Evolutionary conservation across 30 jellyfish, hydroid and myxozoan genomes (phyloP).

Genomic region (Hydra vulgaris): DNA sequence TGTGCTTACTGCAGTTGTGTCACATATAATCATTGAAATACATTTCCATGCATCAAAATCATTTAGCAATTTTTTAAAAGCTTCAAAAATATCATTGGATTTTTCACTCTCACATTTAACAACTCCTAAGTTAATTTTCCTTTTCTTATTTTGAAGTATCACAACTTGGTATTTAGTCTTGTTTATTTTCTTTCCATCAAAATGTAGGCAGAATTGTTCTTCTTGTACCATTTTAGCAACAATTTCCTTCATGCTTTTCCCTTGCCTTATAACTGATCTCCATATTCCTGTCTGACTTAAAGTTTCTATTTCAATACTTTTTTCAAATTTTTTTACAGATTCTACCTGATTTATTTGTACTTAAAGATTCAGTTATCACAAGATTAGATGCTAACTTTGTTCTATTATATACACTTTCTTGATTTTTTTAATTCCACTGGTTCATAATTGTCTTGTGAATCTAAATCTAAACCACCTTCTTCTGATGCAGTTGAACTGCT

Average conservation of each 20-base stretch:
- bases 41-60: not conserved
- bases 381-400: not conserved
- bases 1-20: not conserved
- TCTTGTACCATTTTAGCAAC: not conserved
- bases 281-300: not conserved
- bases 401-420: not conserved
- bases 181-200: not conserved
- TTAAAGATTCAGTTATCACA: not conserved
- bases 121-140: not conserved
- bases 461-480: not conserved
- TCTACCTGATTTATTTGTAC: not conserved
- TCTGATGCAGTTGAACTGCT: not conserved
- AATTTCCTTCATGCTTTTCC: not conserved
- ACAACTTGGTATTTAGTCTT: not conserved
- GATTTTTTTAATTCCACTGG: not conserved
- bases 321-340: not conserved
- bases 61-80: not conserved
- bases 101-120: not conserved
- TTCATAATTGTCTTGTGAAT: not conserved
- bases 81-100: not conserved
- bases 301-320: not conserved
- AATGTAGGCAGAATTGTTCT: not conserved
- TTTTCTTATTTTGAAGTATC: not conserved
- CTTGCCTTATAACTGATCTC: not conserved
- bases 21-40: not conserved